Base-by-base conservation (phyloP, 2,797 vertebrate species). In the Schizothorax lantsangensis region DNA sequence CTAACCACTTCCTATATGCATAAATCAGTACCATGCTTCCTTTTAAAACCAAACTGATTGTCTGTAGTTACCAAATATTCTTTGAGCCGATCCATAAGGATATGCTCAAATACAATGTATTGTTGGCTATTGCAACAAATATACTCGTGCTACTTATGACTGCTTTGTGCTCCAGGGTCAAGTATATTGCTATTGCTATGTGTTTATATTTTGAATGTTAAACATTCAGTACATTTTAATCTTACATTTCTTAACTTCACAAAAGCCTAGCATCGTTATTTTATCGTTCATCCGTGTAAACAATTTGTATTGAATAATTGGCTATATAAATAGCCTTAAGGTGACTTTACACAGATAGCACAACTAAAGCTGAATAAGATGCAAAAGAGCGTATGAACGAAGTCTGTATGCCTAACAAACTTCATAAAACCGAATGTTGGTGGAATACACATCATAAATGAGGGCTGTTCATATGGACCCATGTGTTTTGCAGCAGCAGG, bases 391-490 rank as follows among this genome's bases (percentile, higher is more conserved):
- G 33, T 69, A 19, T 68, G 30, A 36, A 69, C 0, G 17, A 69
- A 10, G 19, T 71, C 36, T 38, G 17, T 40, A 38, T 40, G 68
- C 33, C 33, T 23, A 23, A 21, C 8, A 71, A 40, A 10, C 4
- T 26, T 21, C 10, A 10, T 59, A 62, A 40, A 62, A 30, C 38
- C 23, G 4, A 40, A n/a, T 5, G 15, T 17, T 19, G 0, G 45
- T 8, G 4, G 14, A 59, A 33, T 57, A 26, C 57, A 62, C 14
- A 52, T 2, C 30, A 17, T 38, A 43, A 43, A 79, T 6, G 38
- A 64, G 57, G 62, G 80, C 72, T 52, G 84, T 26, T 49, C 69
- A 57, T 81, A 87, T 57, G 69, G 59, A 10, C 64, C 59, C 49
- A 69, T 33, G 45, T 66, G 87, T 36, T 23, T 47, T 62, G 40